Evolutionary conservation across 2,113 vertebrate species (phyloP), one percentile per base, ranked within the genome.

Genomic region (Prolemur simus): DNA sequence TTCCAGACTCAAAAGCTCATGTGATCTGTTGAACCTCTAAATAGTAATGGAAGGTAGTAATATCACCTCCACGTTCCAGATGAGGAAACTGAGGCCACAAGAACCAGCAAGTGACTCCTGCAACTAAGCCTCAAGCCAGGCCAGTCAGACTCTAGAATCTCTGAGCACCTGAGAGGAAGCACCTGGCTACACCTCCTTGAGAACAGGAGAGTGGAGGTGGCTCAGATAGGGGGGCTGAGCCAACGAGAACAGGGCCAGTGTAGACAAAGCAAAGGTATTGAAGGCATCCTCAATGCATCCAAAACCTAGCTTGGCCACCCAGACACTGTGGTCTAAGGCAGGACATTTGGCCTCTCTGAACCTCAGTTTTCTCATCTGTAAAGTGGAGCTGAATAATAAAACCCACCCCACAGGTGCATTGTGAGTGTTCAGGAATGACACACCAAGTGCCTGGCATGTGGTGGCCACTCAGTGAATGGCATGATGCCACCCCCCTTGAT

Each of bases 321-420:
- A 42, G 20, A 54, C 47, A 42, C 76, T 32, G 49, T 45, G 9
- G 60, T 27, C 64, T 52, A 49, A 86, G 82, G 77, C 29, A 45
- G 54, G 45, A 83, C 18, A 12, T 1, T 3, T 11, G n/a, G 13
- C 45, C 68, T 69, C 4, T 12, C n/a, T 23, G 32, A n/a, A 12
- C 34, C 91, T 93, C 80, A 42, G 96, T 89, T 69, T 91, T 54
- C 77, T 39, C 49, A 54, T 64, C 96, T 54, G 83, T 11, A 17
- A 83, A 78, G 45, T 89, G 89, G 86, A 56, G 9, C 71, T 89
- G 23, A 47, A 37, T 25, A 71, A 20, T 25, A 69, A 56, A 2
- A 0, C 13, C 32, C 45, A 34, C 83, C 32, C 85, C 45, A 11
- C 6, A 25, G 45, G 66, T 32, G 2, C 34, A 12, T 3, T 25